phyloP scores from a whole-genome alignment of 2,113 vertebrate genomes.

The Perca schrenkii region DNA sequence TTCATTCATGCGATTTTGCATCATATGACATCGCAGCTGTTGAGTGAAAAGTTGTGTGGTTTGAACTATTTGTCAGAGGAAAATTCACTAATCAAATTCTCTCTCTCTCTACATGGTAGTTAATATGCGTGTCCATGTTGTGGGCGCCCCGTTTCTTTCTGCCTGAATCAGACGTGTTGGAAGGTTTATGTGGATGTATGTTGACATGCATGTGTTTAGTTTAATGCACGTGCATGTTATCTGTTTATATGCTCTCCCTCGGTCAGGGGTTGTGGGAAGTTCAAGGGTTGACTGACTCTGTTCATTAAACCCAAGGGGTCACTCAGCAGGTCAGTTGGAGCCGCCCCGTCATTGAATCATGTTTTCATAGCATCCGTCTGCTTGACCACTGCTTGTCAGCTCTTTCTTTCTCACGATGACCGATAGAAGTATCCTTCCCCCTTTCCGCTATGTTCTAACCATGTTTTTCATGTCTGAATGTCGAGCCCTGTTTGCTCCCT shows the following conservation, averaged over 20 bases:
- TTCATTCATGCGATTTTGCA: not conserved
- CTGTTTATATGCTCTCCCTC: conserved; percentile 15
- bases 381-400: conserved; percentile 13
- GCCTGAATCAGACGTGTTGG: not conserved
- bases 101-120: not conserved
- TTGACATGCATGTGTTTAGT: conserved; percentile 32
- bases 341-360: conserved; percentile 32
- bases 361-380: conserved; percentile 54
- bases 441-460: conserved; percentile 26
- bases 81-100: too few relatives aligned
- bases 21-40: not conserved
- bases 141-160: not conserved
- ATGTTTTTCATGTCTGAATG: conserved; percentile 64
- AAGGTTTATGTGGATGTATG: not conserved
- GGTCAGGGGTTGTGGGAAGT: conserved; percentile 55
- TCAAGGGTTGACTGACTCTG: conserved; percentile 47
- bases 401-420: conserved; percentile 33
- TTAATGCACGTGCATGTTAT: conserved; percentile 9
- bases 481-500: conserved; percentile 40
- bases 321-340: conserved; percentile 2
- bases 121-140: not conserved
- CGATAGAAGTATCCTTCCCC: conserved; percentile 40
- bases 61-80: not conserved
- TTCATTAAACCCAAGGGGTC: conserved; percentile 58
- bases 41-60: not conserved